phyloP scores from a whole-genome alignment of 2,797 vertebrate genomes.

The Nannoperca australis region DNA sequence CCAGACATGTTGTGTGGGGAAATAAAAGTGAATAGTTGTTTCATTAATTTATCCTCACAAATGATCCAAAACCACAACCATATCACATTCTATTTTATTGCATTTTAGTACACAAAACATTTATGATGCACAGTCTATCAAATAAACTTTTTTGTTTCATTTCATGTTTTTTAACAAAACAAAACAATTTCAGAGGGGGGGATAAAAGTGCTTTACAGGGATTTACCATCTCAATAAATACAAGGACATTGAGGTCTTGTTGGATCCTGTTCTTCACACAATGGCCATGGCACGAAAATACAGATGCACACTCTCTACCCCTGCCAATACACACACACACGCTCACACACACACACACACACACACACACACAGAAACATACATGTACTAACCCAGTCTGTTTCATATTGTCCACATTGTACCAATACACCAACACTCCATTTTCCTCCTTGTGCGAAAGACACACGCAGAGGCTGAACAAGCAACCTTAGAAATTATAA shows the following conservation, averaged over 20 bases:
- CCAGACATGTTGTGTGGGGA: not conserved
- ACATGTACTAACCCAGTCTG: slow-evolving; percentile 76
- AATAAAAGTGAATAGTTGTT: slow-evolving; percentile 18
- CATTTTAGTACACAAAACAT: slow-evolving; percentile 98
- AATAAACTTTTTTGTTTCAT: slow-evolving; percentile 85
- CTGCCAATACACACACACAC: slow-evolving; percentile 55
- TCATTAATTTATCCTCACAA: slow-evolving; percentile 37
- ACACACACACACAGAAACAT: slow-evolving; percentile 75
- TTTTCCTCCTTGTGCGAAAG: slow-evolving; percentile 61
- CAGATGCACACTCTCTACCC: slow-evolving; percentile 70
- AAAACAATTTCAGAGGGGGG: slow-evolving; percentile 87
- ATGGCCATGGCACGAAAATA: slow-evolving; percentile 77
- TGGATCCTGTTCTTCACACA: slow-evolving; percentile 86
- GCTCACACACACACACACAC: slow-evolving; percentile 69
- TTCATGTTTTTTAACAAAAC: slow-evolving; percentile 89
- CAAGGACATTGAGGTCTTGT: slow-evolving; percentile 89
- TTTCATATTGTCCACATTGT: slow-evolving; percentile 77
- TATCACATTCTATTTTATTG: slow-evolving; percentile 88
- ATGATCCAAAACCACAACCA: slow-evolving; percentile 61
- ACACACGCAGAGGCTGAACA: slow-evolving; percentile 65
- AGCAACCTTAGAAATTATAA: slow-evolving; percentile 76
- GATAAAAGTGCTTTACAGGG: slow-evolving; percentile 97
- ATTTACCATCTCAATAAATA: slow-evolving; percentile 98
- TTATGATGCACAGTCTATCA: slow-evolving; percentile 94
- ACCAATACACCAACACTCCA: slow-evolving; percentile 77